Evolutionary conservation across 2,888 invertebrate species (phyloP).

Genomic region (Tetrapedia diversipes): DNA sequence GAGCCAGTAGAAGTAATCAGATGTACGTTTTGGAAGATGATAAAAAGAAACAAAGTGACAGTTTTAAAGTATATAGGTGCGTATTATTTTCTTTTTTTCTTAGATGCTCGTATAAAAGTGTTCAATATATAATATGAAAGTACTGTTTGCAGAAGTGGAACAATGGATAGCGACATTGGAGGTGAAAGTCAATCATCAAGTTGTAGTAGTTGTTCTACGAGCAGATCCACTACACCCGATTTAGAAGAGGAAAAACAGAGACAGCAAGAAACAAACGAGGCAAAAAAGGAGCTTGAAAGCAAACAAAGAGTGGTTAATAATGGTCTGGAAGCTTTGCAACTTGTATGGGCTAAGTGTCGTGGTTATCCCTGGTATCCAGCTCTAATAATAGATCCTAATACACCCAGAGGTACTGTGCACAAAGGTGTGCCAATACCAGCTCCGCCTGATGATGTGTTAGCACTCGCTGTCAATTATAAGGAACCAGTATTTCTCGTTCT

Average conservation of each 20-base stretch:
- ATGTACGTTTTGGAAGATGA: constrained; percentile 67
- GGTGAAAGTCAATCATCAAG: constrained; percentile 81
- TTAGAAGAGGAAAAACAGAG: constrained; percentile 75
- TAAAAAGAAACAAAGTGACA: constrained; percentile 80
- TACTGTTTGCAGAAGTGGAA: constrained; percentile 73
- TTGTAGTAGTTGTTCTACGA: constrained; percentile 81
- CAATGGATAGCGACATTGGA: constrained; percentile 79
- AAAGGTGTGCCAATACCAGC: constrained; percentile 97
- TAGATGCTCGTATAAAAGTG: background rate
- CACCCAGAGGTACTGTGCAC: constrained; percentile 94
- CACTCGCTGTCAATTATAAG: constrained; percentile 91
- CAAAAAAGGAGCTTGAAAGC: constrained; percentile 80
- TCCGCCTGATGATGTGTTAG: constrained; percentile 95
- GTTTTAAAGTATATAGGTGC: constrained; percentile 80
- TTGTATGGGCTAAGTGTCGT: constrained; percentile 98
- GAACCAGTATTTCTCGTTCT: constrained; percentile 94
- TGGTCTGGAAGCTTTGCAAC: constrained; percentile 91
- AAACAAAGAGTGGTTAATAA: constrained; percentile 46
- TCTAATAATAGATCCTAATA: constrained; percentile 96
- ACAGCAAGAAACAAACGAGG: constrained; percentile 82
- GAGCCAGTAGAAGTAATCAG: constrained; percentile 82
- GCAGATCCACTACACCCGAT: constrained; percentile 79
- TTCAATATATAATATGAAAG: background rate
- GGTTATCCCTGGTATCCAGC: constrained; percentile 99
- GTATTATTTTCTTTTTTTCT: background rate